Percentiles rank a stretch among this genome's conserved stretches.
Conservation (phyloP, 2,888 invertebrate genomes). For the Corythucha ciliata region DNA sequence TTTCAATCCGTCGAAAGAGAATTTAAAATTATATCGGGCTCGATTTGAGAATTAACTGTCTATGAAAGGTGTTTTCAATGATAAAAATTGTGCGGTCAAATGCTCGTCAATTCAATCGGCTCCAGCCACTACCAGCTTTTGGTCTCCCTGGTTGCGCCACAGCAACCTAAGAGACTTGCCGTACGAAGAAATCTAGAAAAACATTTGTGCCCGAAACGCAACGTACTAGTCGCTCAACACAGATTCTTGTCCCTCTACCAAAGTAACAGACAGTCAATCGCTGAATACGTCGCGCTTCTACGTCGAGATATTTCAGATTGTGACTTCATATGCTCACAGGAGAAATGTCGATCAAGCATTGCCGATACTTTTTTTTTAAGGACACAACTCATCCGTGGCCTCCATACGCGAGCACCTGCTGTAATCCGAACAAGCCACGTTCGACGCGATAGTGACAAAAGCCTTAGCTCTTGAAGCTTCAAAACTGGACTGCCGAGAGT, state of each 20-base stretch:
- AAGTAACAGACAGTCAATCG: constrained; percentile 2
- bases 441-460: constrained; percentile 9
- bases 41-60: constrained; percentile 14
- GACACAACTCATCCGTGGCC: constrained; percentile 13
- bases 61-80: constrained; percentile 8
- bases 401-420: constrained; percentile 3
- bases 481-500: constrained; percentile 4
- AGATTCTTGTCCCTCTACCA: constrained; percentile 8
- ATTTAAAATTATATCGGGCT: constrained; percentile 4
- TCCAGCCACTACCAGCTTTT: neutral
- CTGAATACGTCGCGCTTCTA: constrained; percentile 5
- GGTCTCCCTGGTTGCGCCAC: neutral
- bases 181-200: neutral
- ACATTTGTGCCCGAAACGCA: constrained; percentile 7
- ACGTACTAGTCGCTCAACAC: constrained; percentile 5
- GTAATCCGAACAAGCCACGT: neutral
- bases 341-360: neutral
- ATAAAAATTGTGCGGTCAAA: constrained; percentile 4
- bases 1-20: constrained; percentile 6
- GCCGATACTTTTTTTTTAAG: constrained; percentile 8
- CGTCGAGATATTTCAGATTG: constrained; percentile 11
- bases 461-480: constrained; percentile 15
- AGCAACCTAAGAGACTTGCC: neutral
- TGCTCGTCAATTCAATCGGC: constrained; percentile 13
- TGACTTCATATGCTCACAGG: constrained; percentile 3